Base-by-base conservation (phyloP, 1,140 invertebrate genomes). In the Drosophila orena region DNA sequence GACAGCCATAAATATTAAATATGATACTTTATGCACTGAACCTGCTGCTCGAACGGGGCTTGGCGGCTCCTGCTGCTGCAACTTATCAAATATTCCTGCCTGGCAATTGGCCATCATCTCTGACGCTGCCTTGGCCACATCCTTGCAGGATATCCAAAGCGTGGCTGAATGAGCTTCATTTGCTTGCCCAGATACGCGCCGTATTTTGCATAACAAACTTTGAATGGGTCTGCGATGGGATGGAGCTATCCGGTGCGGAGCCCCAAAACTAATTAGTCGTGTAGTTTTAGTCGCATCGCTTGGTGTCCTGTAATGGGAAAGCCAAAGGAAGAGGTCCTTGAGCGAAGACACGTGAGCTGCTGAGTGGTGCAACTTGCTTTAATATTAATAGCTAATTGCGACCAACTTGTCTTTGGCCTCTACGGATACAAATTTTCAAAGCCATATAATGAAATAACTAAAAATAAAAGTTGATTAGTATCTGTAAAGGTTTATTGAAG, bases 141-240 rank as follows among this genome's bases (percentile, higher is more conserved):
- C 84, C 84, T 89, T 89, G 72, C 69, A 68, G 66, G 65, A 65
- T 64, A 72, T 52, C 58, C 70, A 56, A 37, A 79, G 65, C 38
- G 34, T 43, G 52, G 64, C 64, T 89, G 84, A 89, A 89, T 89
- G 69, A 80, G 84, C 84, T 89, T 89, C 84, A 89, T 89, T 89
- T 89, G 84, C 84, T 84, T 71, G 47, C 42, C 56, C 38, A 71
- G 73, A 65, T 64, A 57, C 75, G 71, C 84, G 84, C 71, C 62
- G 76, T 72, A 86, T 76, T 84, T 89, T 89, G 84, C 84, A 89
- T 89, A 89, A 89, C 88, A 89, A 89, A 89, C 80, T 89, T 85
- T 80, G 59, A n/a, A 43, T 30, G 24, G 11, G 10, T 7, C 27
- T 27, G 27, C n/a, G 10, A 30, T 17, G 24, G 58, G 27, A 30